These are phyloP conservation scores for Epinephelus malabaricus DNA, from an alignment of 2,797 vertebrate species.

Conservation along the genomic window DNA sequence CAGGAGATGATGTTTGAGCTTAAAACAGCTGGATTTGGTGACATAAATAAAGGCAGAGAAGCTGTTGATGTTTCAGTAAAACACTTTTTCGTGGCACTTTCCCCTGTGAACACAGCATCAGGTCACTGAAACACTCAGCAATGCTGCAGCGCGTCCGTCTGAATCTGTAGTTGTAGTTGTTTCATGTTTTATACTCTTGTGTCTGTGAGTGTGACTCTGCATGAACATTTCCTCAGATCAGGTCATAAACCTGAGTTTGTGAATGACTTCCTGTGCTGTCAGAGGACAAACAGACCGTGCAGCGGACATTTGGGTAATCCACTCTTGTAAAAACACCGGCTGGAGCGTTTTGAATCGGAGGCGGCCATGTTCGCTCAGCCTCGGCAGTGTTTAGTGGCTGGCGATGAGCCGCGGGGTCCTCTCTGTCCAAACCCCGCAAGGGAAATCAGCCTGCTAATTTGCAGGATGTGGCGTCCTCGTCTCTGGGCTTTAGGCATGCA, in stretches of 20 bases:
- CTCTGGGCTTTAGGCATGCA: slow-evolving; percentile 78
- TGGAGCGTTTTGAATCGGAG: slow-evolving; percentile 82
- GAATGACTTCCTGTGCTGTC: not conserved
- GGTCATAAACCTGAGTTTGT: not conserved
- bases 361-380: slow-evolving; percentile 71
- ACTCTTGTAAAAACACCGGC: slow-evolving; percentile 75
- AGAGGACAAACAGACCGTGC: slow-evolving; percentile 78
- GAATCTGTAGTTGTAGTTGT: no score
- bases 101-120: no score
- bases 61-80: no score
- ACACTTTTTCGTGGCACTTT: no score
- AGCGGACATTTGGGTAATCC: slow-evolving; percentile 83
- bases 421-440: slow-evolving; percentile 82
- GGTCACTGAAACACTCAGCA: no score
- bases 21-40: no score
- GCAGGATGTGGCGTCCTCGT: slow-evolving; percentile 80
- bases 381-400: slow-evolving; percentile 56
- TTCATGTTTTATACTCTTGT: no score
- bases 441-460: slow-evolving; percentile 87
- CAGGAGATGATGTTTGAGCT: no score
- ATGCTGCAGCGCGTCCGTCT: no score
- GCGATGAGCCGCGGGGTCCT: slow-evolving; percentile 67
- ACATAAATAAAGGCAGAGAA: no score
- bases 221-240: not conserved
- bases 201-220: no score